Base-by-base conservation (phyloP, 2,888 invertebrate genomes). In the Epistrophe grossulariae region DNA sequence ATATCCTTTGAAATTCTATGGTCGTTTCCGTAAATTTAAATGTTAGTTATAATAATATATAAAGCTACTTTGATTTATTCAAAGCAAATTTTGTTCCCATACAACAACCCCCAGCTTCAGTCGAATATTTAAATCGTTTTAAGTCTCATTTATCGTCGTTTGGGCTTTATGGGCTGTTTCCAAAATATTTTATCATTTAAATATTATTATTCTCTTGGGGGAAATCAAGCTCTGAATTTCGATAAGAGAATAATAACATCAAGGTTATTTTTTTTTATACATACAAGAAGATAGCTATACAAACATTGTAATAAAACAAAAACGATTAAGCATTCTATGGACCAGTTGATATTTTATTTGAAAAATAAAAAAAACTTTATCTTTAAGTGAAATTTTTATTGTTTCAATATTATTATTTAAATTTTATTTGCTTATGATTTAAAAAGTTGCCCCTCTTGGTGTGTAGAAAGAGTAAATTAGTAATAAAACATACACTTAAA, bases 81-180 rank as follows among this genome's bases (percentile, higher is more conserved):
- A 24, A 62, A 43, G 19, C 8, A 64, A 64, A 43, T 43, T n/a
- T 38, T 13, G 6, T 5, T 13, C 11, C n/a, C 17, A 24, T 3
- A 2, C 17, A 19, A 19, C 10, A 19, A 55, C 13, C 28, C 52
- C 52, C 52, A 13, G 5, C 24, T 24, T 24, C 24, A 24, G 24
- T 24, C n/a, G n/a, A 24, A 24, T 15, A 55, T 31, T 90, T 40
- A 1, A 43, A 66, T 66, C 66, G 31, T 66, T 66, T 66, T 48
- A 66, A 35, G 2, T 48, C 6, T 19, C 66, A 66, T 66, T 66
- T 66, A 66, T 24, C 3, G 24, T 66, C 45, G 66, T 48, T 45
- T 31, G 11, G 48, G 7, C 7, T 66, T 48, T 35, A 66, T 66
- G 48, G 31, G 17, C 48, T 48, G 48, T 48, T 48, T 66, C 31